phyloP scores from a whole-genome alignment of 1,140 invertebrate genomes.

The Hestina assimilis region DNA sequence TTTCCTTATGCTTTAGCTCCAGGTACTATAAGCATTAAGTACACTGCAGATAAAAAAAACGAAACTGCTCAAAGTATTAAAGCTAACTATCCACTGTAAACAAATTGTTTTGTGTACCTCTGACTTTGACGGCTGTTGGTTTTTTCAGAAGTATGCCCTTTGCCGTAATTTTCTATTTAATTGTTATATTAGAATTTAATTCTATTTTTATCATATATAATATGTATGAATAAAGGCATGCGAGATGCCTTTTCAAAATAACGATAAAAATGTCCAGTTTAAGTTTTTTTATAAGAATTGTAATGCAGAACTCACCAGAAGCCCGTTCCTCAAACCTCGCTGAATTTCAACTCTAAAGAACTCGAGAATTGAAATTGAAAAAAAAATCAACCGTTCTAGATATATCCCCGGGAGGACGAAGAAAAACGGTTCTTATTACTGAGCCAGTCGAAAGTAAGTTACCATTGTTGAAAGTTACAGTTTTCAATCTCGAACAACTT shows the following conservation, averaged over 20 bases:
- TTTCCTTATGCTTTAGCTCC: too few relatives aligned
- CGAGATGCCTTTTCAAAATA: background rate
- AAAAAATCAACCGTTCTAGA: conserved; percentile 17
- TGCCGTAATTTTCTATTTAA: too few relatives aligned
- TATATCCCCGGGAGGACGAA: conserved; percentile 33
- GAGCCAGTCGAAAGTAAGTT: conserved; percentile 43
- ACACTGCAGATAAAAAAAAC: too few relatives aligned
- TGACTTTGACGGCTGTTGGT: too few relatives aligned
- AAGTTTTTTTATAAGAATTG: conserved; percentile 10
- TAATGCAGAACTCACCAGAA: conserved; percentile 8
- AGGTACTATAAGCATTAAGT: too few relatives aligned
- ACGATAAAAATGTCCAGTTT: conserved; percentile 8
- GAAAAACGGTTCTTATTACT: conserved; percentile 58
- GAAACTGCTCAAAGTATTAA: too few relatives aligned
- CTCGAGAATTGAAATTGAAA: conserved; percentile 12
- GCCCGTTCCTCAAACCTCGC: conserved; percentile 12
- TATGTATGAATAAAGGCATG: background rate
- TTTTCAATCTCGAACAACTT: conserved; percentile 65
- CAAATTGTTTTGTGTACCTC: too few relatives aligned
- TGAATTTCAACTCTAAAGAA: conserved; percentile 15
- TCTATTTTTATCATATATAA: background rate
- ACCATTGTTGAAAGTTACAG: conserved; percentile 60
- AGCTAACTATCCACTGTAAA: background rate
- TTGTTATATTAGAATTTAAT: background rate
- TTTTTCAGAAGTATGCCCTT: too few relatives aligned